Percentiles rank a stretch among this genome's conserved stretches.
Evolutionary conservation across 2,113 vertebrate species (phyloP).

Genomic region (Phycodurus eques): DNA sequence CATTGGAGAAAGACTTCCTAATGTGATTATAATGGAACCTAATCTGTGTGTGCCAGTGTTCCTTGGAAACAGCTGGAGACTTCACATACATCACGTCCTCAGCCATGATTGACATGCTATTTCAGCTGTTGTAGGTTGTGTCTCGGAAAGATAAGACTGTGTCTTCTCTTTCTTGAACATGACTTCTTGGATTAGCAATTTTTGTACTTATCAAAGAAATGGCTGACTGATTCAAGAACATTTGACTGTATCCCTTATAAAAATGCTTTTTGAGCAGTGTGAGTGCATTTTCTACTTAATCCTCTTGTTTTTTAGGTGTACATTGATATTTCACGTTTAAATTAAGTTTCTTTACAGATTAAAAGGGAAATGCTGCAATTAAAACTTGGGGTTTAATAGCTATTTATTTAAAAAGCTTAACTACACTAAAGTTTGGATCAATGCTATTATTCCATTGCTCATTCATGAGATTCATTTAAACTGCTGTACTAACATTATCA

Average conservation of each 20-base stretch:
- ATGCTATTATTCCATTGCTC: neutral
- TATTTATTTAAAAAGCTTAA: neutral
- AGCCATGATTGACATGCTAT: neutral
- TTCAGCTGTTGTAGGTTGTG: neutral
- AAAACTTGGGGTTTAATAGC: neutral
- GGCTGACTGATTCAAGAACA: slow-evolving; percentile 13
- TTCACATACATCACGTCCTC: neutral
- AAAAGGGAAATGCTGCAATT: neutral
- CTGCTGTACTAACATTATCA: neutral
- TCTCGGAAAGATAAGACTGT: slow-evolving; percentile 10
- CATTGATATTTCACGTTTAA: neutral
- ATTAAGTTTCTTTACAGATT: neutral
- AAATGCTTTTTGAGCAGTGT: neutral
- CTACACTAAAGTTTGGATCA: neutral
- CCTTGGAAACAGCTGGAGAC: slow-evolving; percentile 1
- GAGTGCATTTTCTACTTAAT: neutral
- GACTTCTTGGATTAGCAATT: neutral
- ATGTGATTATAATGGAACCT: neutral
- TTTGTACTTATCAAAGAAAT: slow-evolving; percentile 13
- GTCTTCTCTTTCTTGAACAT: neutral
- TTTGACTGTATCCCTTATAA: neutral
- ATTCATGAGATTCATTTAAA: neutral
- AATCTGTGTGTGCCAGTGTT: slow-evolving; percentile 8
- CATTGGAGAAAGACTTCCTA: neutral
- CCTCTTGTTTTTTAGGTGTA: neutral